Percentiles rank a stretch among this genome's conserved stretches.
phyloP scores from a whole-genome alignment of 2,797 vertebrate genomes.

The Xiphophorus birchmanni region DNA sequence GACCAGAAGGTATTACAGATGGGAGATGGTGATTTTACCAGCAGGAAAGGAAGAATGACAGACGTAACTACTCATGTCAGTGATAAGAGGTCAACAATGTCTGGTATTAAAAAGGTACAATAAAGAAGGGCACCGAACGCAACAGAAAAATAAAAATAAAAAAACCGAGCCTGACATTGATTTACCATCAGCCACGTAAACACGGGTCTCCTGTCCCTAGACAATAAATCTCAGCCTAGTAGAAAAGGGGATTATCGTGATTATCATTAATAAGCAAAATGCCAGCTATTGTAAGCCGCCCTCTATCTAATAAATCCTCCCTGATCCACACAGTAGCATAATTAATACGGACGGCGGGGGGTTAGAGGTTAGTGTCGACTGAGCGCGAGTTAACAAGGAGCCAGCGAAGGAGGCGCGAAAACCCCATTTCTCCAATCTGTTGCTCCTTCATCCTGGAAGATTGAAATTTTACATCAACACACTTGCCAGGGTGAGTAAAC shows the following conservation, averaged over 20 bases:
- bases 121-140: neutral
- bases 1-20: neutral
- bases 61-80: neutral
- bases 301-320: conserved; percentile 75
- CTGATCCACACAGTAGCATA: conserved; percentile 71
- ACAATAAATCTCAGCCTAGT: conserved; percentile 56
- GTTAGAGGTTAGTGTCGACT: conserved; percentile 52
- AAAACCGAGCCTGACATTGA: conserved; percentile 18
- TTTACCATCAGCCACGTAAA: conserved; percentile 31
- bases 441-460: conserved; percentile 14
- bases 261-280: conserved; percentile 78
- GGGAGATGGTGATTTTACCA: neutral
- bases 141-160: neutral
- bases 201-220: conserved; percentile 39
- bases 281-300: conserved; percentile 66
- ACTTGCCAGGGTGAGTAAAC: conserved; percentile 4
- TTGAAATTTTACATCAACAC: conserved; percentile 9
- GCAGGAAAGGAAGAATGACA: neutral
- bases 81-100: neutral
- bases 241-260: conserved; percentile 73
- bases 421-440: conserved; percentile 22
- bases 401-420: conserved; percentile 48
- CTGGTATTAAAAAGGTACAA: neutral
- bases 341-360: conserved; percentile 71
- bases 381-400: conserved; percentile 51